Percentiles rank a stretch among this genome's conserved stretches.
phyloP scores from a whole-genome alignment of 2,888 invertebrate species.

The Sacculina carcini region DNA sequence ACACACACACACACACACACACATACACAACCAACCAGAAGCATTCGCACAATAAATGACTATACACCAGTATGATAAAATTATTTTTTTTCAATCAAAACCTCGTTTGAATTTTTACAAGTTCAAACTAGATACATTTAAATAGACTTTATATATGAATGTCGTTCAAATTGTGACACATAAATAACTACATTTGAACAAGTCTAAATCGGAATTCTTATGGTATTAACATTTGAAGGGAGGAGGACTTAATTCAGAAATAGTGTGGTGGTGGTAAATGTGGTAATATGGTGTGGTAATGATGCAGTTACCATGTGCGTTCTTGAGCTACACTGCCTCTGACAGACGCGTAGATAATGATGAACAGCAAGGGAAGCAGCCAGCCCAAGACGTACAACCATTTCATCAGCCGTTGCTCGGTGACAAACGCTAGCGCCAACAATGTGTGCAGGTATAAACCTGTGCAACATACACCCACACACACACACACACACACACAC shows the following conservation, averaged over 20 bases:
- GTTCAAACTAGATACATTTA: no score
- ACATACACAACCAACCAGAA: background rate
- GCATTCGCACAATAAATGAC: background rate
- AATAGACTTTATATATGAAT: no score
- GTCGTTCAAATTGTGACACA: no score
- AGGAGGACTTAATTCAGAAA: no score
- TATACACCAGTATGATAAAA: background rate
- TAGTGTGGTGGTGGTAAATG: no score
- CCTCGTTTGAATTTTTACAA: no score
- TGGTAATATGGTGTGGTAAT: no score
- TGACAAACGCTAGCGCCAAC: conserved; percentile 67
- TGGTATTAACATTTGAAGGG: no score
- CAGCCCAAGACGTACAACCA: conserved; percentile 63
- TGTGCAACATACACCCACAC: background rate
- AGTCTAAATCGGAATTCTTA: no score
- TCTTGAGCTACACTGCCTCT: conserved; percentile 21
- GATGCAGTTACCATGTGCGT: conserved; percentile 1
- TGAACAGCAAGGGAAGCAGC: conserved; percentile 42
- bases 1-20: conserved; percentile 1
- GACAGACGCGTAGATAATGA: conserved; percentile 35
- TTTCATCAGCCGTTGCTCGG: conserved; percentile 55
- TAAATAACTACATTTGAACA: no score
- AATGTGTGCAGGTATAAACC: conserved; percentile 74
- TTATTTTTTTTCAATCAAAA: no score
- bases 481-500: background rate